phyloP scores from a whole-genome alignment of 1,140 invertebrate species.

The Ceratina australensis region DNA sequence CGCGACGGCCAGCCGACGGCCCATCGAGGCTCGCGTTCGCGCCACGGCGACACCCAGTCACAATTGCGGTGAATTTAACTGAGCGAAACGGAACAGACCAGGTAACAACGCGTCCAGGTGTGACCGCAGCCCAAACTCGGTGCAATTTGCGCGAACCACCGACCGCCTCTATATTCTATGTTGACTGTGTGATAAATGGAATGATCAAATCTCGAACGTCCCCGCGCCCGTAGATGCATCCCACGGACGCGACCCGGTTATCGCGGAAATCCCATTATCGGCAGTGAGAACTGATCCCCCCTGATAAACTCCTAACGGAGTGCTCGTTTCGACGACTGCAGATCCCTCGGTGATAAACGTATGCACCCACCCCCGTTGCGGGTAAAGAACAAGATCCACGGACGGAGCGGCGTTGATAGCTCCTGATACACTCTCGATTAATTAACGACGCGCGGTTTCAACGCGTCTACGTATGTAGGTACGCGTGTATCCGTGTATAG shows the following conservation, averaged over 20 bases:
- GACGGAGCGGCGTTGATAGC: neutral
- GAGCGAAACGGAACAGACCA: constrained; percentile 28
- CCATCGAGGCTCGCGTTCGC: neutral
- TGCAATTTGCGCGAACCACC: constrained; percentile 45
- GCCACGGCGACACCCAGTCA: constrained; percentile 28
- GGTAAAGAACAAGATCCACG: constrained; percentile 14
- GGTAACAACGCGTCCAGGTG: constrained; percentile 48
- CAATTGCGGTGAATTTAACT: constrained; percentile 57
- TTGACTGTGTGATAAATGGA: constrained; percentile 53
- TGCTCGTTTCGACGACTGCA: neutral
- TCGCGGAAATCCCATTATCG: constrained; percentile 49
- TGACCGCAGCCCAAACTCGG: constrained; percentile 52
- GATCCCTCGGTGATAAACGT: neutral
- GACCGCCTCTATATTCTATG: neutral
- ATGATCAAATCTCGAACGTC: constrained; percentile 44
- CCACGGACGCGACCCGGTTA: constrained; percentile 7
- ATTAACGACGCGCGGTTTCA: constrained; percentile 1
- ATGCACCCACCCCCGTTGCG: no score
- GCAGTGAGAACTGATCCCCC: constrained; percentile 11
- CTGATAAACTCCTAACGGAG: neutral
- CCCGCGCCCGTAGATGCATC: constrained; percentile 28
- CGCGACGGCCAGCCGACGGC: neutral
- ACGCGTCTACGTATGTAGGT: no score
- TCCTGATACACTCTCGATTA: constrained; percentile 16
- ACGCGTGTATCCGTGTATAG: neutral